phyloP scores from a whole-genome alignment of 53 echinoderm and acorn worm species.

The Temnopleurus reevesii region DNA sequence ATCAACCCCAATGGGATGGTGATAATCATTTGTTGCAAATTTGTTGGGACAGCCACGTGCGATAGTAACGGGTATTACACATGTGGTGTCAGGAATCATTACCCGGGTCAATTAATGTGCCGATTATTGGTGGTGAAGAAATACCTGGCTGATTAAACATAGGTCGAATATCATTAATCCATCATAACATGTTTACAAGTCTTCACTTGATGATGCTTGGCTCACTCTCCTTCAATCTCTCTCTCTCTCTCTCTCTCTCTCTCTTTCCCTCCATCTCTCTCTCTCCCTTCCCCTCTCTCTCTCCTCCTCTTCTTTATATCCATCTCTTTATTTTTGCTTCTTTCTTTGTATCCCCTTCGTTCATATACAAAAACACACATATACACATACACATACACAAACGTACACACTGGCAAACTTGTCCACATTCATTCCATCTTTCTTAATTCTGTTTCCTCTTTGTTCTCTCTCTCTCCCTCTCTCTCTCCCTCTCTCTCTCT shows the following conservation, averaged over 20 bases:
- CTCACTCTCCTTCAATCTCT: background rate
- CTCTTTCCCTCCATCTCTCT: background rate
- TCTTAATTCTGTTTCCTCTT: background rate
- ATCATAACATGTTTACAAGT: constrained; percentile 22
- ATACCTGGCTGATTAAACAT: constrained; percentile 1
- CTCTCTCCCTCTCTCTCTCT: background rate
- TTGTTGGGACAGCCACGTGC: background rate
- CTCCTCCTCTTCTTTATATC: background rate
- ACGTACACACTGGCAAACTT: no score
- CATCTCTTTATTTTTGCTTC: background rate
- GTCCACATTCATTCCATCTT: no score
- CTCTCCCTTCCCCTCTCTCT: background rate
- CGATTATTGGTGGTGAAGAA: background rate
- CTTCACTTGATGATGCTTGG: background rate
- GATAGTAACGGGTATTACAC: background rate
- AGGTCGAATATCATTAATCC: background rate
- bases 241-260: background rate
- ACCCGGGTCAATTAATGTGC: constrained; percentile 14
- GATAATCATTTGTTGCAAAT: background rate
- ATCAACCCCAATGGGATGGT: background rate
- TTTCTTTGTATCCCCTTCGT: background rate
- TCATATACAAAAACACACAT: no score
- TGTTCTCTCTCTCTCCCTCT: background rate
- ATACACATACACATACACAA: no score
- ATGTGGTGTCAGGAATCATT: background rate